Percentiles rank a stretch among this genome's conserved stretches.
Conservation (phyloP, 2,797 vertebrate species). For the Pangasius macronema region DNA sequence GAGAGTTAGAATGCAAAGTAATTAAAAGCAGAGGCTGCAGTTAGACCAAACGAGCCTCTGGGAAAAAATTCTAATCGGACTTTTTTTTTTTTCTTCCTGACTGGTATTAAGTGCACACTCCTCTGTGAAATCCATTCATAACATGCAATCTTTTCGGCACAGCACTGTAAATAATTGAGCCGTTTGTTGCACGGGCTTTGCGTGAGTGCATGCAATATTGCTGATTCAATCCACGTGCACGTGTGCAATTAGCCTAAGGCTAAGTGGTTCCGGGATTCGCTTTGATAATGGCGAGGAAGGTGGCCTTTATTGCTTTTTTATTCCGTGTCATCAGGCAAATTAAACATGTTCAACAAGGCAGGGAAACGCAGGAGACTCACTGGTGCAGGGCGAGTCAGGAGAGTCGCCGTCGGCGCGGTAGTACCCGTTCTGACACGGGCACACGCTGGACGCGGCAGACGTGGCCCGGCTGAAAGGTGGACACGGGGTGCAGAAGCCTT, state of each 20-base stretch:
- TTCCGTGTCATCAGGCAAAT: slow-evolving; percentile 45
- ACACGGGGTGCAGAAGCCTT: slow-evolving; percentile 85
- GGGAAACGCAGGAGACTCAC: slow-evolving; percentile 77
- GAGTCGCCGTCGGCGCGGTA: slow-evolving; percentile 90
- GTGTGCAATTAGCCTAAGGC: slow-evolving; percentile 37
- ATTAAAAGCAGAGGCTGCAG: slow-evolving; percentile 54
- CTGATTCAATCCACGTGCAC: slow-evolving; percentile 44
- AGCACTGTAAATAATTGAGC: slow-evolving; percentile 1
- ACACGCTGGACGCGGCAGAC: slow-evolving; percentile 82
- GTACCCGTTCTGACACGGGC: slow-evolving; percentile 87
- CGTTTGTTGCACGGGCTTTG: slow-evolving; percentile 5
- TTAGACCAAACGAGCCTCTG: slow-evolving; percentile 38
- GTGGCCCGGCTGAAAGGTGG: slow-evolving; percentile 89
- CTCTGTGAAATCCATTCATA: slow-evolving; percentile 21
- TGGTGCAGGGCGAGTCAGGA: slow-evolving; percentile 88
- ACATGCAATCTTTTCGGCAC: slow-evolving; percentile 11
- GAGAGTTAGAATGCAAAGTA: slow-evolving; percentile 50
- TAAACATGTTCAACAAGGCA: slow-evolving; percentile 35
- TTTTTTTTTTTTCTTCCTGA: background rate
- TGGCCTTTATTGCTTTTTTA: slow-evolving; percentile 48
- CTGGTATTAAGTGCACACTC: slow-evolving; percentile 36
- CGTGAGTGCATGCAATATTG: slow-evolving; percentile 40
- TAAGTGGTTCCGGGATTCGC: slow-evolving; percentile 35
- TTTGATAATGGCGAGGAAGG: slow-evolving; percentile 35
- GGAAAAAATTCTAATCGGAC: slow-evolving; percentile 17